A percentile compares a stretch with the other conserved stretches of the same genome.
phyloP scores from a whole-genome alignment of 2,888 invertebrate species.

The Eupsilia transversa region DNA sequence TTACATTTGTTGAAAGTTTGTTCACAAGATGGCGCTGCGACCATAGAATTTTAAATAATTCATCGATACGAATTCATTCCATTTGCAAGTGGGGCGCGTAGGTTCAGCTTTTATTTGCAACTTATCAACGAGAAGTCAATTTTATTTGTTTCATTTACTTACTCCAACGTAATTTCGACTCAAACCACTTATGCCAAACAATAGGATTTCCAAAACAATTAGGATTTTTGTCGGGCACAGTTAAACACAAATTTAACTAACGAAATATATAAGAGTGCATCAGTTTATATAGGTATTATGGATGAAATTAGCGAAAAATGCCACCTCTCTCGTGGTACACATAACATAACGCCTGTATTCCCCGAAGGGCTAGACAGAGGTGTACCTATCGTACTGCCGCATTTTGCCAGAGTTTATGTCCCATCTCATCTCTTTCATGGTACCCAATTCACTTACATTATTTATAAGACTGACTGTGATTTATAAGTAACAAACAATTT shows the following conservation, averaged over 20 bases:
- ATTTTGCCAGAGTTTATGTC: too few relatives aligned
- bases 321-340: background rate
- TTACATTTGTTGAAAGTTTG: background rate
- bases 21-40: constrained; percentile 43
- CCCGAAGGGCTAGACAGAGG: too few relatives aligned
- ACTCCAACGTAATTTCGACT: background rate
- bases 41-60: constrained; percentile 24
- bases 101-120: constrained; percentile 30
- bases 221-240: background rate
- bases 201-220: too few relatives aligned
- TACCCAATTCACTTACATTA: too few relatives aligned
- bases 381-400: too few relatives aligned
- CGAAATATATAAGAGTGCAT: too few relatives aligned
- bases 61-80: constrained; percentile 19
- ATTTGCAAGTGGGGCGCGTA: constrained; percentile 13
- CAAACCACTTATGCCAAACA: background rate
- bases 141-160: background rate
- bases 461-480: too few relatives aligned
- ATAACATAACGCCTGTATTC: too few relatives aligned
- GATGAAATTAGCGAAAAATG: background rate
- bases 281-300: too few relatives aligned
- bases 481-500: too few relatives aligned
- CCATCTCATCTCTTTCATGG: too few relatives aligned
- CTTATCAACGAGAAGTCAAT: constrained; percentile 18
- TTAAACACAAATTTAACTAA: too few relatives aligned